phyloP scores from a whole-genome alignment of 2,888 invertebrate genomes.

The Odontothrips loti region DNA sequence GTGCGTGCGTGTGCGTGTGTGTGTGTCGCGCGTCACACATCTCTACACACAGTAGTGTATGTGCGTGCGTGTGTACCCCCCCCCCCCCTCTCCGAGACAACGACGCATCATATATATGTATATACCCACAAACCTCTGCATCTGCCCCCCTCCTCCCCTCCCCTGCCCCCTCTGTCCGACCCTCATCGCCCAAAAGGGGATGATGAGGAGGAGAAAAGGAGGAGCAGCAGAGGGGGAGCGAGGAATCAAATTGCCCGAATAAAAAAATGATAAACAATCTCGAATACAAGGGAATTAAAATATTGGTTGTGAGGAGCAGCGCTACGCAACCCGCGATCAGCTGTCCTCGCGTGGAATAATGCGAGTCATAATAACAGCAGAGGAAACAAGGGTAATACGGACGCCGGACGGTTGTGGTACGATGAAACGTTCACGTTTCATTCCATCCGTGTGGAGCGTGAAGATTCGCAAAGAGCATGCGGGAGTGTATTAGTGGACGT shows the following conservation, averaged over 20 bases:
- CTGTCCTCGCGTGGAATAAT: slow-evolving; percentile 22
- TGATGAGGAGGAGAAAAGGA: neutral
- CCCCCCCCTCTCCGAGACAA: too few species aligned
- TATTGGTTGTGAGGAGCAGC: slow-evolving; percentile 13
- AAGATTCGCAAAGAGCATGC: neutral
- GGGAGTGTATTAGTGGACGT: neutral
- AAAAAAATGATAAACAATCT: slow-evolving; percentile 23
- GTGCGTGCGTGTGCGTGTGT: too few species aligned
- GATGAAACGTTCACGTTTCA: neutral
- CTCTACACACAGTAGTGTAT: too few species aligned
- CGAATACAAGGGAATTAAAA: slow-evolving; percentile 25
- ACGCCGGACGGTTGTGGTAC: neutral
- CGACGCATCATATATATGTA: too few species aligned
- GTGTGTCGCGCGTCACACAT: too few species aligned
- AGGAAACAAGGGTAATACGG: neutral
- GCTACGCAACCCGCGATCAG: neutral
- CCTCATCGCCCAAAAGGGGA: neutral
- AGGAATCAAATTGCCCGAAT: slow-evolving; percentile 25
- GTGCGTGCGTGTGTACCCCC: too few species aligned
- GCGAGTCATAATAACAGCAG: neutral
- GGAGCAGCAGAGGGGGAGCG: neutral
- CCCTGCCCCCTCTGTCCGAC: neutral
- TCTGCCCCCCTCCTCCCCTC: neutral
- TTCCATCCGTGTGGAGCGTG: neutral
- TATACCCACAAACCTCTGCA: neutral